Evolutionary conservation across 2,113 vertebrate species (phyloP).

Genomic region (Pristiophorus japonicus): DNA sequence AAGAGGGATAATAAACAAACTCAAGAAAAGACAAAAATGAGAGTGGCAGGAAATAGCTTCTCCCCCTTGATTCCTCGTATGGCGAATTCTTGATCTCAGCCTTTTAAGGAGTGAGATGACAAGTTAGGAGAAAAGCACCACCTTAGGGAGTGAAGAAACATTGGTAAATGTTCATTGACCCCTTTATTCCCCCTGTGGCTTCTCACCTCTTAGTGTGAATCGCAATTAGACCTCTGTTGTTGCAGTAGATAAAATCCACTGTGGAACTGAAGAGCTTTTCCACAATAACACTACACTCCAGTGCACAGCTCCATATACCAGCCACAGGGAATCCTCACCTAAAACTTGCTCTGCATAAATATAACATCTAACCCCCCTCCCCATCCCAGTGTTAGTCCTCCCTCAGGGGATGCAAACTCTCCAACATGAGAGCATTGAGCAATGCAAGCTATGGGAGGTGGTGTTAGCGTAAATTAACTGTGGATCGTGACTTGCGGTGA

Average conservation of each 20-base stretch:
- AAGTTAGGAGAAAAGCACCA: too few species aligned
- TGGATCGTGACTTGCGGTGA: not conserved
- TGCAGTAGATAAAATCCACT: not conserved
- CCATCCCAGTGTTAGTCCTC: not conserved
- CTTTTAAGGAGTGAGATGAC: too few species aligned
- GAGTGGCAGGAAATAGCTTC: too few species aligned
- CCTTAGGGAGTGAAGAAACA: too few species aligned
- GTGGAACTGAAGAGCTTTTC: not conserved
- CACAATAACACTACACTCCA: not conserved
- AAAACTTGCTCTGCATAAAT: not conserved
- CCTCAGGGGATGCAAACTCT: not conserved
- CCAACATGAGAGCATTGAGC: not conserved
- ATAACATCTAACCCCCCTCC: not conserved
- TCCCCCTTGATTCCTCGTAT: too few species aligned
- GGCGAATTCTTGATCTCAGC: too few species aligned
- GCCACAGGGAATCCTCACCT: not conserved
- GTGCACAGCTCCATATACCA: not conserved
- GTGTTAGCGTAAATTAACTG: not conserved
- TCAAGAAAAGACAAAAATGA: too few species aligned
- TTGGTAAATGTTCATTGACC: too few species aligned
- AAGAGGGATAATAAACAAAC: too few species aligned
- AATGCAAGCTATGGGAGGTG: not conserved
- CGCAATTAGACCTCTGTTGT: not conserved
- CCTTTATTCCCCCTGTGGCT: too few species aligned
- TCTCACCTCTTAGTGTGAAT: not conserved